Evolutionary conservation across 2,888 invertebrate genomes (phyloP), one percentile per base, ranked within the genome.

Genomic region (Ormyrus rosae): DNA sequence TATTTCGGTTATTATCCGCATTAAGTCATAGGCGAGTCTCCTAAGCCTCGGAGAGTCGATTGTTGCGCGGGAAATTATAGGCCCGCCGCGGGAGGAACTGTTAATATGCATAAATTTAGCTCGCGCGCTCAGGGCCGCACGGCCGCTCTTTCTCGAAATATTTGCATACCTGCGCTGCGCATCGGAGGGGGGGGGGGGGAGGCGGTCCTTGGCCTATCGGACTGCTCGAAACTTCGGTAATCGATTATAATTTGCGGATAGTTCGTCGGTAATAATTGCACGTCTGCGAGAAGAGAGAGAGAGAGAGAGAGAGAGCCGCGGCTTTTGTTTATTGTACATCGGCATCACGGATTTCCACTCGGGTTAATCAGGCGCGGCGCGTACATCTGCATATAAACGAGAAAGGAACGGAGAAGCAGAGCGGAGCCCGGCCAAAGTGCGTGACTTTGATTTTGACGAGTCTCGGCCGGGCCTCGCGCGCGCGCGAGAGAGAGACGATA

Each of bases 401-500:
- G 72, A 53, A 50, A 34, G 68, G 6, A 45, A 50, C n/a, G 65
- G 72, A 73, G 67, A 13, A 55, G 45, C 64, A 8, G 45, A 6
- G 58, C 8, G 34, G 51, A 0, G 3, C 34, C 4, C 34, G 34
- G 19, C 19, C 19, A 48, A 71, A 65, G 19, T 46, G 63, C 65
- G 78, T 67, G 82, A 82, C 84, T 81, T 76, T 81, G 81, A 81
- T 81, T 79, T 79, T 81, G 81, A 81, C 78, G 79, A 64, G 79
- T 81, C 63, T 81, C 34, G 34, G 34, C 34, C 34, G 34, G 34
- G 34, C 34, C 34, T 64, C 61, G 19, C 50, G 70, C 61, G 19
- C 50, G 70, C 60, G 75, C 48, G 68, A 67, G 74, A 69, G 13
- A 61, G 78, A 75, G 85, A 86, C 89, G 89, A 91, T 91, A 90